phyloP scores from a whole-genome alignment of 2,113 vertebrate species.

The Tragelaphus imberbis region DNA sequence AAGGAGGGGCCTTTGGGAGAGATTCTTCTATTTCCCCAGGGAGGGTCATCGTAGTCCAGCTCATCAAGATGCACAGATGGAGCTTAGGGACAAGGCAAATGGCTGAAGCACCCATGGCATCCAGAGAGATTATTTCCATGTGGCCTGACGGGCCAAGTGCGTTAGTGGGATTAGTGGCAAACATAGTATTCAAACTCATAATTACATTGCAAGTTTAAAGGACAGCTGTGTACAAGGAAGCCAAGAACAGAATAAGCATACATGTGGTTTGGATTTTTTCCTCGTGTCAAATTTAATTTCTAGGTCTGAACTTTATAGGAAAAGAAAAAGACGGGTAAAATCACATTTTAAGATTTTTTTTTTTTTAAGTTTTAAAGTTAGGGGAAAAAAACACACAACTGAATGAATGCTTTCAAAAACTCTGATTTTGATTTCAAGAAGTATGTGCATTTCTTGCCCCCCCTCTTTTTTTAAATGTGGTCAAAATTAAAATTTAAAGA shows the following conservation, averaged over 20 bases:
- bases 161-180: background rate
- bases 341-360: background rate
- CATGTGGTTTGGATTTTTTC: background rate
- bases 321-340: background rate
- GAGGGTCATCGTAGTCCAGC: background rate
- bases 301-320: background rate
- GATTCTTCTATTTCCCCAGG: background rate
- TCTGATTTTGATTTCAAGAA: background rate
- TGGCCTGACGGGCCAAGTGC: background rate
- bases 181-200: background rate
- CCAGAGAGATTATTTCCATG: background rate
- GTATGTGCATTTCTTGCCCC: background rate
- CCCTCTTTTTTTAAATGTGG: constrained; percentile 2
- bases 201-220: constrained; percentile 19
- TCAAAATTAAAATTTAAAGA: constrained; percentile 16
- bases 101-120: background rate
- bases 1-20: background rate
- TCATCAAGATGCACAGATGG: background rate
- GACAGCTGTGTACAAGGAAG: background rate
- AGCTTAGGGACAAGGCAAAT: background rate
- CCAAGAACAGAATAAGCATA: background rate
- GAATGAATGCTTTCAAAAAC: background rate
- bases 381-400: background rate
- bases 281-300: constrained; percentile 34
- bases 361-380: background rate